Evolutionary conservation across 2,888 invertebrate species (phyloP), one percentile per base, ranked within the genome.

Genomic region (Scaptodrosophila latifasciaeformis): DNA sequence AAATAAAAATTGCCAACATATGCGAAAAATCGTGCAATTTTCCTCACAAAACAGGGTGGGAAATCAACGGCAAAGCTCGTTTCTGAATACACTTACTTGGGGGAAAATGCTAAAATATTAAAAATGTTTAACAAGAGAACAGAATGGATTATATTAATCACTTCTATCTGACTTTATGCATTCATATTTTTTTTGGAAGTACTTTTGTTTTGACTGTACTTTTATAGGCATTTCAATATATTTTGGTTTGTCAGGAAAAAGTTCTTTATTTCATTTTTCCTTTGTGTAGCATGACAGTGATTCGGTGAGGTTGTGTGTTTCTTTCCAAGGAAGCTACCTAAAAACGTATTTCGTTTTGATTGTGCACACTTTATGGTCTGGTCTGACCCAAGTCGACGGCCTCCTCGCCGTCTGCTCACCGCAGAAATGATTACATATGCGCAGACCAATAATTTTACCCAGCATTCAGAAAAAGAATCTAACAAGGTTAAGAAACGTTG

Each of bases 391-490:
- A 31, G 47, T 17, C 50, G 51, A 55, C 67, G 24, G 42, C 50
- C 27, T 24, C 21, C 18, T 48, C 42, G 15, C 13, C 24, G 29
- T 39, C 30, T 9, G 31, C 29, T 18, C 45, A 6, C 42, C 29
- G 18, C 62, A 56, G 49, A 71, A 62, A 74, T 74, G 75, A 70
- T 76, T 82, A 80, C 82, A 82, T 82, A 82, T 82, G 82, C 77
- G 81, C 82, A 82, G 82, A 82, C 82, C 81, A 81, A 82, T 79
- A 82, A 82, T 82, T 82, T 78, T 69, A 54, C 53, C 39, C 47
- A 31, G 40, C 45, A 48, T 39, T 49, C 39, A 43, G 18, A 24
- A 46, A 42, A 18, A 65, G 65, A 65, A 71, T 71, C 75, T 77
- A 79, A 82, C 81, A 82, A 80, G 77, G 82, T 79, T 83, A 82